Percentiles rank a stretch among this genome's conserved stretches.
phyloP scores from a whole-genome alignment of 2,797 vertebrate genomes.

The Vespertilio murinus region DNA sequence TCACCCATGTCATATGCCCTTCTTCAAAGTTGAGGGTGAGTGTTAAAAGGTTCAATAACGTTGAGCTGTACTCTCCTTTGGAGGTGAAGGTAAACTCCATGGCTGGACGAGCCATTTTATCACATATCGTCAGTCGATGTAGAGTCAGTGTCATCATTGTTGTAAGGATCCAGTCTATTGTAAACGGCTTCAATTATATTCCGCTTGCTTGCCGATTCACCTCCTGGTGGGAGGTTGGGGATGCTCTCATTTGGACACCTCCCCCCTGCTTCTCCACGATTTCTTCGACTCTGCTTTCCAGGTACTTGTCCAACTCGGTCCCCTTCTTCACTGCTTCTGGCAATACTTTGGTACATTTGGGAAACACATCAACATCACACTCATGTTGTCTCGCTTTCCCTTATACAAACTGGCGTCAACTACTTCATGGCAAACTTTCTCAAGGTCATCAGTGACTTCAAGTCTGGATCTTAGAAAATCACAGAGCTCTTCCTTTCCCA shows the following conservation, averaged over 20 bases:
- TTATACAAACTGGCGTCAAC: constrained; percentile 99
- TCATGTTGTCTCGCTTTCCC: constrained; percentile 99
- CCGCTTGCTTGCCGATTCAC: too few species aligned
- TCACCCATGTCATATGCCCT: constrained; percentile 85
- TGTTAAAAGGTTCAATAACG: constrained; percentile 92
- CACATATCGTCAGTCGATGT: constrained; percentile 98
- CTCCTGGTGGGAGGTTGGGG: too few species aligned
- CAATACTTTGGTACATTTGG: constrained; percentile 95
- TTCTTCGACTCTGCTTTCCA: constrained; percentile 99
- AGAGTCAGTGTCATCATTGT: constrained; percentile 98
- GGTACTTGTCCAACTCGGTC: constrained; percentile 97
- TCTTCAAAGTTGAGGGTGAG: constrained; percentile 88
- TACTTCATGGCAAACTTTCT: constrained; percentile 99
- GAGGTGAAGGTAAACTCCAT: constrained; percentile 93
- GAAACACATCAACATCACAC: constrained; percentile 99
- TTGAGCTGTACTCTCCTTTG: constrained; percentile 90
- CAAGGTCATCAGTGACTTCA: constrained; percentile 98
- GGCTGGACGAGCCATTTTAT: constrained; percentile 92
- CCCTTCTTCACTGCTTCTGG: constrained; percentile 98
- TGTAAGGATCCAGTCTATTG: constrained; percentile 99
- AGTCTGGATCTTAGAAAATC: constrained; percentile 99
- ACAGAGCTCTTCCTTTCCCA: constrained; percentile 99
- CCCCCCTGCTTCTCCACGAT: too few species aligned
- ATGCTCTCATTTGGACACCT: too few species aligned
- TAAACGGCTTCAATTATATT: constrained; percentile 99